These are phyloP conservation scores for Cyclura pinguis DNA, from an alignment of 2,797 vertebrate genomes.

Conservation along the genomic window DNA sequence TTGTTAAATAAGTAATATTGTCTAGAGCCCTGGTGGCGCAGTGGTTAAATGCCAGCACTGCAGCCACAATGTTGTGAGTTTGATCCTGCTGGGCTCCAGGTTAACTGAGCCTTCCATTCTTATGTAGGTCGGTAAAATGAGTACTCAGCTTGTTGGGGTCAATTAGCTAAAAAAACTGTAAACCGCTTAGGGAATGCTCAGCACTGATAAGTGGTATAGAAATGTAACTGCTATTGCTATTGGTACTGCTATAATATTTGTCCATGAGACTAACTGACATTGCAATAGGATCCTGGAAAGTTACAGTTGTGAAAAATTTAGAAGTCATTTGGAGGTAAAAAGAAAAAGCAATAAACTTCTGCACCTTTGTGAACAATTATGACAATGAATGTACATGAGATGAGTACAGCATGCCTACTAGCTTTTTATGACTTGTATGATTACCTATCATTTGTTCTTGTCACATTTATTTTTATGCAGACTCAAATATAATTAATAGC, in stretches of 20 bases:
- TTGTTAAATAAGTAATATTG: not conserved
- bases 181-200: too few species aligned
- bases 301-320: conserved; percentile 19
- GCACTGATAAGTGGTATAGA: too few species aligned
- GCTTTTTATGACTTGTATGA: not conserved
- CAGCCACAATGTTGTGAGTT: too few species aligned
- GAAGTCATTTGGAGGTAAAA: conserved; percentile 1
- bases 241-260: too few species aligned
- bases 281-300: not conserved
- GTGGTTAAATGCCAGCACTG: too few species aligned
- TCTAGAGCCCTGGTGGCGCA: too few species aligned
- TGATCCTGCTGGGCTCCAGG: too few species aligned
- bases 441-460: conserved; percentile 38
- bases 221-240: too few species aligned
- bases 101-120: too few species aligned
- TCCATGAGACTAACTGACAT: not conserved
- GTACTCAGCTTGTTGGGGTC: too few species aligned
- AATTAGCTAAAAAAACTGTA: too few species aligned
- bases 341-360: not conserved
- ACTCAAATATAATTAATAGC: not conserved
- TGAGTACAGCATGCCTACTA: not conserved
- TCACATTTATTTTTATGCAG: conserved; percentile 23
- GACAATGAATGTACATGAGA: conserved; percentile 17
- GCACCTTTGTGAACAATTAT: conserved; percentile 7
- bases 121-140: too few species aligned